Base-by-base conservation (phyloP, 2,888 invertebrate species). In the Volucella bombylans region DNA sequence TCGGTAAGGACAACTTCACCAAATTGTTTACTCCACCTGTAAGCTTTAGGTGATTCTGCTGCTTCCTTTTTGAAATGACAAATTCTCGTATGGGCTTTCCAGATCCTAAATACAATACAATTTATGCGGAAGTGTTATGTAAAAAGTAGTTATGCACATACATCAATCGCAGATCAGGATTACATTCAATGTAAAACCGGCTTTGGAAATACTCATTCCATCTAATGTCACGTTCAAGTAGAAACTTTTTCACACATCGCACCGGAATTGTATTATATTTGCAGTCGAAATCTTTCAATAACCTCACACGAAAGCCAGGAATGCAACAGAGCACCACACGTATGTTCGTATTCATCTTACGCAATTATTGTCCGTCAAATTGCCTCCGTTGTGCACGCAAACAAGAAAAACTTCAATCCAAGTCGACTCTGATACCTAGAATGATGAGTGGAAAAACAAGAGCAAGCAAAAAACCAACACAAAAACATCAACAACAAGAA, bases 341-440 rank as follows among this genome's bases (percentile, higher is more conserved):
- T 31, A 31, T 23, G 18, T 23, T 2, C 31, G 6, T 74, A 81
- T 81, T 77, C 77, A 72, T 67, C 61, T 71, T 67, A 82, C 41
- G 76, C 83, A 81, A 67, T 85, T 81, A 76, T 64, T 76, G 76
- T 81, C 62, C 67, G 71, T 76, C 67, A 81, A 81, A 81, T 85
- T 71, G 74, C 73, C 57, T 80, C 47, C 52, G 71, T 71, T 71
- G 76, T 54, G 76, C 57, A 76, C 65, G 71, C 57, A 57, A 79
- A 73, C 68, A 68, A 52, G 62, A 23, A 55, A 23, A 55, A 2
- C 38, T 38, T 41, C 31, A 71, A 71, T 50, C 12, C 52, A 62
- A 31, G 18, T 23, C 41, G 1, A 69, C 69, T 55, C 41, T 49
- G 55, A 68, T 52, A 65, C 49, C 65, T 68, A 79, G 83, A 69